phyloP scores from a whole-genome alignment of 2,888 invertebrate genomes.

The Xestia c-nigrum region DNA sequence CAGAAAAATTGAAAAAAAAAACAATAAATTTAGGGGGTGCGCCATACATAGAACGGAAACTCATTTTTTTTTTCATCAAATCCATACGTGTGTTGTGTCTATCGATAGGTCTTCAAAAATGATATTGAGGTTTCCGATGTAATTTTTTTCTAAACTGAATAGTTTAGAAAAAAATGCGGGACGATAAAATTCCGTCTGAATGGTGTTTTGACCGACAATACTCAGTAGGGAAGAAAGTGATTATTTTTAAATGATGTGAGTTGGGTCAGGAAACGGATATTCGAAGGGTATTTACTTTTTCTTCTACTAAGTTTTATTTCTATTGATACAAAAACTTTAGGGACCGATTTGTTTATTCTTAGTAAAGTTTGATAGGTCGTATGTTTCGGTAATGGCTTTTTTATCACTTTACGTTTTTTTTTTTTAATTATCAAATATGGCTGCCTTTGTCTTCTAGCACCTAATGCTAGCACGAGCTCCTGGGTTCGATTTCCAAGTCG shows the following conservation, averaged over 20 bases:
- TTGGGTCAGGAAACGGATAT: neutral
- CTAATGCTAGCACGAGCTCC: neutral
- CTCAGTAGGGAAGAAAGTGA: neutral
- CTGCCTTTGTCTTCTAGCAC: too few relatives aligned
- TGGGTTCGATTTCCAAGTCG: neutral
- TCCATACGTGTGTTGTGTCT: too few relatives aligned
- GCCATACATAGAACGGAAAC: too few relatives aligned
- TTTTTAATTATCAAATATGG: neutral
- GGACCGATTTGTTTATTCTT: neutral
- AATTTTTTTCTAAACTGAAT: too few relatives aligned
- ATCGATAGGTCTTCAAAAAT: too few relatives aligned
- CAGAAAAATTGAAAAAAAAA: too few relatives aligned
- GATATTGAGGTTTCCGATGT: too few relatives aligned
- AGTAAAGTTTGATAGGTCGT: neutral
- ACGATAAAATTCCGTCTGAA: conserved; percentile 60
- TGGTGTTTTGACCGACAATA: conserved; percentile 49
- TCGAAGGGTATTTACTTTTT: conserved; percentile 1
- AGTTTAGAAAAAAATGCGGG: too few relatives aligned
- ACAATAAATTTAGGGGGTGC: too few relatives aligned
- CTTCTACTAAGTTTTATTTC: neutral
- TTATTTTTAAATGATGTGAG: conserved; percentile 19
- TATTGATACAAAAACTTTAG: neutral
- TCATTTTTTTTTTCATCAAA: too few relatives aligned
- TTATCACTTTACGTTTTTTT: neutral
- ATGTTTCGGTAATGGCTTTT: neutral